Base-by-base conservation (phyloP, 2,888 invertebrate species). In the Pherbina coryleti region DNA sequence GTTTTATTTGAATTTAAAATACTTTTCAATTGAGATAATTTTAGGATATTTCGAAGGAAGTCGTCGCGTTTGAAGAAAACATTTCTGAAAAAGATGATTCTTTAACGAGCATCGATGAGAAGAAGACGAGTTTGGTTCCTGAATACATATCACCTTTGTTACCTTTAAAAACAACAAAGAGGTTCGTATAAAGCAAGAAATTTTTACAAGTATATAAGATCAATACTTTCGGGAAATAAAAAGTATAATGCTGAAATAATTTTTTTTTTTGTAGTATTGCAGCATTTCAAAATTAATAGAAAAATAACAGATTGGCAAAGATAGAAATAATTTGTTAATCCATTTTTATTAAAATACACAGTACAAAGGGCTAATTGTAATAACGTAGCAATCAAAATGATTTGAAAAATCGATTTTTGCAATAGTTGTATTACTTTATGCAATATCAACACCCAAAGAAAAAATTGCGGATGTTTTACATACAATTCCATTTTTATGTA, bases 111-210 rank as follows among this genome's bases (percentile, higher is more conserved):
- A 57, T 14, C 28, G 19, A 9, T 14, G 34, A 64, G 49, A 44
- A 62, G 3, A 62, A 19, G n/a, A 71, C 7, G 14, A 34, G 5
- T 37, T 19, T 67, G 31, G 17, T 83, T 34, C 62, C 69, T 11
- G 81, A 82, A 49, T 83, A 83, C 71, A 80, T 81, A 53, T 83
- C 85, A 19, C 85, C 85, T 28, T 77, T 85, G 60, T 81, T 75
- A 34, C 82, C 82, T 80, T 79, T 82, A 74, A 82, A 79, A 75
- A 80, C 80, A 44, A 69, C 76, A 64, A 76, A 82, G 73, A 83
- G 83, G 83, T 84, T 75, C 53, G 79, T 79, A 75, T 77, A 25
- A 44, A 19, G 25, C 19, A 19, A 60, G 5, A 34, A 11, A 11
- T 11, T 44, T 7, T 44, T 44, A 11, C 44, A 44, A 11, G 44